Percentiles rank a stretch among this genome's conserved stretches.
phyloP scores from a whole-genome alignment of 2,113 vertebrate species.

The Cavia aperea region DNA sequence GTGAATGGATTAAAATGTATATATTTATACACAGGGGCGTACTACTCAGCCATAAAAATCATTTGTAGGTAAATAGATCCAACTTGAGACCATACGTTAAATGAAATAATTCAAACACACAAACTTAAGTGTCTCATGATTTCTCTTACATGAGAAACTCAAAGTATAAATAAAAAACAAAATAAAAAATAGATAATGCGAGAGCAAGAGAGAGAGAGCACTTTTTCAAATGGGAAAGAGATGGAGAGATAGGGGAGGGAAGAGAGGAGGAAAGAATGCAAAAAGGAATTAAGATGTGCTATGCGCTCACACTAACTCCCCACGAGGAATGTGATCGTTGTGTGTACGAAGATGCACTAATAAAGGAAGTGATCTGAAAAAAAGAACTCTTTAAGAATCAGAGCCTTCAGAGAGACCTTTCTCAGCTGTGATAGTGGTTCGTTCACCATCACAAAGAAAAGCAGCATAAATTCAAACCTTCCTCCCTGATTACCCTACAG shows the following conservation, averaged over 20 bases:
- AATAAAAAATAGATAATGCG: not conserved
- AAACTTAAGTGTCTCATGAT: not conserved
- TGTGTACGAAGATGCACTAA: not conserved
- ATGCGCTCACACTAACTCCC: rapidly evolving
- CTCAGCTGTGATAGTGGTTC: not conserved
- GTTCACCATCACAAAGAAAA: not conserved
- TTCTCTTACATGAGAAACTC: not conserved
- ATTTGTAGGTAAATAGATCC: not conserved
- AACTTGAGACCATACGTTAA: not conserved
- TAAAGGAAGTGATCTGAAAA: not conserved
- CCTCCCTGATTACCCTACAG: not conserved
- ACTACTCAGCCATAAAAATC: not conserved
- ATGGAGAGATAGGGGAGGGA: not conserved
- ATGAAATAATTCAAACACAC: not conserved
- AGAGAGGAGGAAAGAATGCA: not conserved
- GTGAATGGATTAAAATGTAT: not conserved
- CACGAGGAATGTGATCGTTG: not conserved
- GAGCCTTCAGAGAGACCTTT: not conserved
- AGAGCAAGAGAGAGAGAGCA: not conserved
- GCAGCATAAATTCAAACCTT: not conserved
- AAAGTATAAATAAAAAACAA: not conserved
- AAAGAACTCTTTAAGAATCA: not conserved
- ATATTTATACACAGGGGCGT: not conserved
- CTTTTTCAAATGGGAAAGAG: not conserved
- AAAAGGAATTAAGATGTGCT: not conserved